phyloP scores from a whole-genome alignment of 2,797 vertebrate genomes.

The Sternarchorhynchus goeldii region DNA sequence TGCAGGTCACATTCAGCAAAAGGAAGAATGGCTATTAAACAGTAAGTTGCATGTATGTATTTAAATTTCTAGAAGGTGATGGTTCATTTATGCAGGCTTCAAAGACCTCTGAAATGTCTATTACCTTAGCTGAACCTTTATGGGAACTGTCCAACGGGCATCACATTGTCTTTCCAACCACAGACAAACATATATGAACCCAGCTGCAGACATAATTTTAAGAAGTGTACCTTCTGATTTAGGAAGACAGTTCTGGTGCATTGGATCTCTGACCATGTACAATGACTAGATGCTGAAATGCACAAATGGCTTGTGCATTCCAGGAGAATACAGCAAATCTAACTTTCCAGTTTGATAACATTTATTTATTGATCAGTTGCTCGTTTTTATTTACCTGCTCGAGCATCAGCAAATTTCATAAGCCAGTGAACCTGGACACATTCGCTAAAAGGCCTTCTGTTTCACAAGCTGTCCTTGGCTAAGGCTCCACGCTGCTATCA shows the following conservation, averaged over 20 bases:
- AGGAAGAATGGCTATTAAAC: constrained; percentile 6
- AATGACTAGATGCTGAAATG: too few species aligned
- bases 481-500: background rate
- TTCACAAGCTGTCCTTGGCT: constrained; percentile 54
- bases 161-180: background rate
- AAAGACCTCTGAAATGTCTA: constrained; percentile 38
- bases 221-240: background rate
- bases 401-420: constrained; percentile 53
- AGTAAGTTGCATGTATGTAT: constrained; percentile 48
- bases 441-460: constrained; percentile 58
- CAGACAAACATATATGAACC: constrained; percentile 9
- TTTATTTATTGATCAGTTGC: constrained; percentile 31
- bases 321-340: background rate
- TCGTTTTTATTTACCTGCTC: constrained; percentile 26
- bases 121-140: constrained; percentile 17
- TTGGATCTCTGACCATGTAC: too few species aligned
- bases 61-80: constrained; percentile 44
- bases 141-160: constrained; percentile 13
- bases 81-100: constrained; percentile 35
- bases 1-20: constrained; percentile 30
- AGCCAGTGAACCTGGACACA: constrained; percentile 53
- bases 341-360: constrained; percentile 18
- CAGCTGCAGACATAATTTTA: background rate
- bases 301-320: background rate
- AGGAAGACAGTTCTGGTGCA: too few species aligned